phyloP scores from a whole-genome alignment of 2,113 vertebrate genomes.

The Aegotheles bennettii region DNA sequence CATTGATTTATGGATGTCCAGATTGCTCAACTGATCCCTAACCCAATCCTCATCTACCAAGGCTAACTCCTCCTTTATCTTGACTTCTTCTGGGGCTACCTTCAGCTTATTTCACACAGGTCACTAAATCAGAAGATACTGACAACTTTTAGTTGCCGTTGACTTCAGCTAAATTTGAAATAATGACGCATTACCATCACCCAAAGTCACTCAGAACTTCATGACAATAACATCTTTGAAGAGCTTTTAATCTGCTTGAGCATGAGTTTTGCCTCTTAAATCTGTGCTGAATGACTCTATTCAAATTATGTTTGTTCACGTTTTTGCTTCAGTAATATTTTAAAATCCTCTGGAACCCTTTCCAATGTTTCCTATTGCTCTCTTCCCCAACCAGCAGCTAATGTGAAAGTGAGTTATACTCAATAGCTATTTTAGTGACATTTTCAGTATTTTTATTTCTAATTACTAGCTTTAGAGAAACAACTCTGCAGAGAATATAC shows the following conservation, averaged over 20 bases:
- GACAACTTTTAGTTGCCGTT: neutral
- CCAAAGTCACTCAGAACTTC: neutral
- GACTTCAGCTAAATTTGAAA: neutral
- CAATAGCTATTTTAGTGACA: neutral
- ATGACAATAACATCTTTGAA: conserved; percentile 21
- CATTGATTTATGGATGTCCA: too few relatives aligned
- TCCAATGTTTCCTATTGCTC: neutral
- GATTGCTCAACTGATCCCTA: too few relatives aligned
- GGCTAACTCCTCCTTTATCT: too few relatives aligned
- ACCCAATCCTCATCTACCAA: too few relatives aligned
- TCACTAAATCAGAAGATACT: neutral
- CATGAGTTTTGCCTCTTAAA: conserved; percentile 19
- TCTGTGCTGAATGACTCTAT: neutral
- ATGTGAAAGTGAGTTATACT: neutral
- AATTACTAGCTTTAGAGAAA: neutral
- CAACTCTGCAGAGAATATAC: neutral
- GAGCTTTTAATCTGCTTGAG: neutral
- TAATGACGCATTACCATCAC: neutral
- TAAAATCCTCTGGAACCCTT: conserved; percentile 6
- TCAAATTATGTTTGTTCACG: neutral
- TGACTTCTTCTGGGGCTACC: too few relatives aligned
- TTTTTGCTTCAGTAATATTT: conserved; percentile 11
- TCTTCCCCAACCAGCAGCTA: neutral
- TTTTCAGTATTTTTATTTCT: conserved; percentile 5
- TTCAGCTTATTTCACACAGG: neutral